Evolutionary conservation across 1,140 invertebrate genomes (phyloP).

Genomic region (Phymorhynchus buccinoides): DNA sequence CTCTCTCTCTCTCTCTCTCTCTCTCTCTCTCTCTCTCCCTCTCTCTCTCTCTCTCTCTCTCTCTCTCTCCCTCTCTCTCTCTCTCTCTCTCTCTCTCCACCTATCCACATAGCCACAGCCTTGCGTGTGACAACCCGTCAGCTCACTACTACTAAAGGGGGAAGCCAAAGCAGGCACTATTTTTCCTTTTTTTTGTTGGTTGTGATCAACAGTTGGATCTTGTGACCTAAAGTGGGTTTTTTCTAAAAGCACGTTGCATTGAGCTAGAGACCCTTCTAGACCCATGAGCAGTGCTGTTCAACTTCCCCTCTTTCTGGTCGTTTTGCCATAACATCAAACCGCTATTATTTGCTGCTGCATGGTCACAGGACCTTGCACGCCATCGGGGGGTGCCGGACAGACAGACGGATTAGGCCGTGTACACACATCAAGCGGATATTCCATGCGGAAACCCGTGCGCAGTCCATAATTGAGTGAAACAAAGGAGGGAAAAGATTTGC

Average conservation of each 20-base stretch:
- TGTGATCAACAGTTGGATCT: no score
- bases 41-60: slow-evolving; percentile 15
- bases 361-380: slow-evolving; percentile 39
- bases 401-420: no score
- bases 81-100: neutral
- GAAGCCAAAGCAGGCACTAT: slow-evolving; percentile 30
- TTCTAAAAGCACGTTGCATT: slow-evolving; percentile 23
- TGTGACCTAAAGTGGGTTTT: slow-evolving; percentile 9
- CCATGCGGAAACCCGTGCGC: no score
- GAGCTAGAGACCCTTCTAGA: neutral
- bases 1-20: neutral
- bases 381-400: slow-evolving; percentile 39
- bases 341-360: slow-evolving; percentile 26
- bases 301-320: slow-evolving; percentile 26
- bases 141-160: slow-evolving; percentile 41
- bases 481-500: no score
- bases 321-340: slow-evolving; percentile 26
- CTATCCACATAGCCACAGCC: neutral
- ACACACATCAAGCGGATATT: no score
- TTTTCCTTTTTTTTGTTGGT: neutral
- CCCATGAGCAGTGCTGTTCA: slow-evolving; percentile 28
- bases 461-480: no score
- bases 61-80: neutral
- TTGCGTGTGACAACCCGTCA: slow-evolving; percentile 42
- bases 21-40: neutral